These are phyloP conservation scores for Hanleya hanleyi DNA, from an alignment of 2,888 invertebrate species.

Conservation along the genomic window DNA sequence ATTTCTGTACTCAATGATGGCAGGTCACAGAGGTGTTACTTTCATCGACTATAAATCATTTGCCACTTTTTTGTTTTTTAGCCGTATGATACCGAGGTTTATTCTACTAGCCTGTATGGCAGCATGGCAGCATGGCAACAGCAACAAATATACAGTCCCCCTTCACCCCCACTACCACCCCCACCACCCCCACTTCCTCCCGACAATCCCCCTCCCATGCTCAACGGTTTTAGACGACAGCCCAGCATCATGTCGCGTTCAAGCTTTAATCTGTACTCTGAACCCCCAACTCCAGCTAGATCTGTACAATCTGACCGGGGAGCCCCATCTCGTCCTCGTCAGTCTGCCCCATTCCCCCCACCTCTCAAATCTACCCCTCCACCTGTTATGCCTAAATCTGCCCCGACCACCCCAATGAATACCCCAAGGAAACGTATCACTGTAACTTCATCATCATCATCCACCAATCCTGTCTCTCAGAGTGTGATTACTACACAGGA, in stretches of 20 bases:
- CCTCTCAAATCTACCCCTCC: background rate
- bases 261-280: background rate
- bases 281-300: background rate
- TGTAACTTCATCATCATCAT: no score
- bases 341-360: background rate
- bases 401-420: background rate
- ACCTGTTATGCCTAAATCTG: background rate
- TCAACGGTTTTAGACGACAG: background rate
- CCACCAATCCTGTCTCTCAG: no score
- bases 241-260: background rate
- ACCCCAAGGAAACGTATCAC: background rate
- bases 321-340: no score
- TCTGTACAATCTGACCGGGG: background rate
- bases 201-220: background rate
- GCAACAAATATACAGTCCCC: background rate
- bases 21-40: no score
- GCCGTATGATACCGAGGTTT: background rate
- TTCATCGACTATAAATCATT: no score
- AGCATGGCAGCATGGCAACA: conserved; percentile 7
- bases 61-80: background rate
- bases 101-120: conserved; percentile 2
- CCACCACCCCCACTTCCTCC: background rate
- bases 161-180: background rate
- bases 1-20: no score
- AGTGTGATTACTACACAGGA: no score